These are phyloP conservation scores for Geodia barretti DNA, from an alignment of 37 sponge, comb jelly and placozoan species.

Conservation along the genomic window DNA sequence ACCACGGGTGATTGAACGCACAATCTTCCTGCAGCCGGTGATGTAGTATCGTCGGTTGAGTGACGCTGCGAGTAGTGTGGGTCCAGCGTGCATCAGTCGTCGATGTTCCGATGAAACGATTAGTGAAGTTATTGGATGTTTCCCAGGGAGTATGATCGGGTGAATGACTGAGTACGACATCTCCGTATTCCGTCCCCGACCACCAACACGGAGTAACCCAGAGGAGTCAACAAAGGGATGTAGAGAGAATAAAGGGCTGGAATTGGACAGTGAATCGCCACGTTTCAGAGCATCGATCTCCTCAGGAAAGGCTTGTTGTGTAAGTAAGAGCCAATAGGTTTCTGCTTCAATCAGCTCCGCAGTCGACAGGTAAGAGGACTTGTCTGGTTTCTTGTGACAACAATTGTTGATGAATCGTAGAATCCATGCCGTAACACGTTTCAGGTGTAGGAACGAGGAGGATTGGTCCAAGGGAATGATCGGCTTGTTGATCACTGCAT, in stretches of 20 bases:
- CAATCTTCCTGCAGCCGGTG: slow-evolving; percentile 10
- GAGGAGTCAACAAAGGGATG: slow-evolving; percentile 1
- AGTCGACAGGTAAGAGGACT: neutral
- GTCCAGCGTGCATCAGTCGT: slow-evolving; percentile 37
- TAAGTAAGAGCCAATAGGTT: neutral
- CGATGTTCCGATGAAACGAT: slow-evolving; percentile 26
- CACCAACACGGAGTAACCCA: slow-evolving; percentile 13
- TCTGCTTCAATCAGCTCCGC: neutral
- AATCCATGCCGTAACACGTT: slow-evolving; percentile 45
- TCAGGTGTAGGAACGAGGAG: slow-evolving; percentile 6
- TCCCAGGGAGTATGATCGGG: slow-evolving; percentile 21
- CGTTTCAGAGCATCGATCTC: neutral
- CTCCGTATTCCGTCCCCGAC: neutral
- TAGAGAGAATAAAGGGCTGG: neutral
- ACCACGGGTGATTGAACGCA: slow-evolving; percentile 23
- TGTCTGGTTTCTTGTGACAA: neutral
- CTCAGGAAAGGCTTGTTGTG: neutral
- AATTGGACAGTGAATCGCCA: too few relatives aligned
- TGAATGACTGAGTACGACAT: neutral
- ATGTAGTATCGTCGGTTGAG: slow-evolving; percentile 22
- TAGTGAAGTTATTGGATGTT: slow-evolving; percentile 13
- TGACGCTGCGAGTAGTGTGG: slow-evolving; percentile 3
- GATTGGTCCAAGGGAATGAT: slow-evolving; percentile 10
- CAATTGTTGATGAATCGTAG: slow-evolving; percentile 31
- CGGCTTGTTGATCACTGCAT: neutral